A percentile compares a stretch with the other conserved stretches of the same genome.
Conservation (phyloP, 2,888 invertebrate species). For the Hydropsyche betteni region DNA sequence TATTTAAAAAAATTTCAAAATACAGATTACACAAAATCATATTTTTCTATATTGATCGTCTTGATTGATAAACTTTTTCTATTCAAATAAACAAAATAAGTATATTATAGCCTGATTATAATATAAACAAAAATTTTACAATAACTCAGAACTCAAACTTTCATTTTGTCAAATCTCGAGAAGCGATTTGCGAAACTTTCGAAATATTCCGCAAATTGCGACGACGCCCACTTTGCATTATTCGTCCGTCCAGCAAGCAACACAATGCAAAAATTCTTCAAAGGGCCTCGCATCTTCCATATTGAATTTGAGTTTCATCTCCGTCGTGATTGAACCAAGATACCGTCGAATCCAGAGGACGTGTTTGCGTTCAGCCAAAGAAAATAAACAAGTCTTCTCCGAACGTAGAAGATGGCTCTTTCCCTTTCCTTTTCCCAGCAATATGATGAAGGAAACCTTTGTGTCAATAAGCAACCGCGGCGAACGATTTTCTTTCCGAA, state of each 20-base stretch:
- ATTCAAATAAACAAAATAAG: no score
- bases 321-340: slow-evolving; percentile 7
- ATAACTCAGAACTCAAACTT: no score
- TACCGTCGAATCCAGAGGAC: slow-evolving; percentile 7
- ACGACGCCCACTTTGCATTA: neutral
- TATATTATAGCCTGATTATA: no score
- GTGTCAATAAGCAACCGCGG: slow-evolving; percentile 5
- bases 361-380: slow-evolving; percentile 13
- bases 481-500: slow-evolving; percentile 1
- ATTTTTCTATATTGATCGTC: no score
- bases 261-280: slow-evolving; percentile 8
- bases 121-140: no score
- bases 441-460: slow-evolving; percentile 16
- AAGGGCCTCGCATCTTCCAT: slow-evolving; percentile 7
- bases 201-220: no score
- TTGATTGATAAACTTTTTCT: no score
- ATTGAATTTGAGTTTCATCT: slow-evolving; percentile 32
- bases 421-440: neutral
- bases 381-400: slow-evolving; percentile 10
- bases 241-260: neutral
- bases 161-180: no score
- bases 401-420: neutral
- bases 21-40: no score
- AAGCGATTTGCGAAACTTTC: no score
- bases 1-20: neutral